These are phyloP conservation scores for Scolopax rusticola DNA, from an alignment of 2,797 vertebrate species.

Conservation along the genomic window DNA sequence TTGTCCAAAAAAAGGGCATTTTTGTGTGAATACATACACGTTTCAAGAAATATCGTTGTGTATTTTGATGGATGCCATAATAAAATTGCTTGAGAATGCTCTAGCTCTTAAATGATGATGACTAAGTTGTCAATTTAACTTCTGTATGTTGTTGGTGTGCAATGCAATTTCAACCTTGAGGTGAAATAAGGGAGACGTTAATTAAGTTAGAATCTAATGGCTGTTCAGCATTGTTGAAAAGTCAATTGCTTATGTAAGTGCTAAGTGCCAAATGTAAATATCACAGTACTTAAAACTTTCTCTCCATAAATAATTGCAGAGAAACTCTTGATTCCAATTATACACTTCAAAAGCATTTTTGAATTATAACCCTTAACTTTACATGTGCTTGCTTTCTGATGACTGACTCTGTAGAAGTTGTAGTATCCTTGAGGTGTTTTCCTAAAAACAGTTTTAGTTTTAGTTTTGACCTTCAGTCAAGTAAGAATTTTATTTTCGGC, in stretches of 20 bases:
- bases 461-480: background rate
- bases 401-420: background rate
- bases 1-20: background rate
- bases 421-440: slow-evolving; percentile 42
- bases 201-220: slow-evolving; percentile 65
- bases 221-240: slow-evolving; percentile 58
- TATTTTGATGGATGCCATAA: slow-evolving; percentile 2
- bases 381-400: background rate
- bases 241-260: slow-evolving; percentile 65
- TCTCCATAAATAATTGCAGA: slow-evolving; percentile 52
- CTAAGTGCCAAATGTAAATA: slow-evolving; percentile 63
- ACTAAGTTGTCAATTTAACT: background rate
- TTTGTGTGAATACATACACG: background rate
- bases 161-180: slow-evolving; percentile 49
- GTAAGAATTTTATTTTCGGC: background rate
- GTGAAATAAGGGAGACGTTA: slow-evolving; percentile 51
- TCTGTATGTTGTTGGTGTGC: background rate
- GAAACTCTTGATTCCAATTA: slow-evolving; percentile 59
- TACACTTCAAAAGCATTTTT: slow-evolving; percentile 56
- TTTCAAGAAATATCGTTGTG: background rate
- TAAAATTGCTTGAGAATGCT: background rate
- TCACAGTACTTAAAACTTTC: slow-evolving; percentile 62
- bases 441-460: background rate
- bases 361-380: slow-evolving; percentile 40
- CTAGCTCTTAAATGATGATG: background rate